Base-by-base conservation (phyloP, 2,113 vertebrate species). In the Strix uralensis region DNA sequence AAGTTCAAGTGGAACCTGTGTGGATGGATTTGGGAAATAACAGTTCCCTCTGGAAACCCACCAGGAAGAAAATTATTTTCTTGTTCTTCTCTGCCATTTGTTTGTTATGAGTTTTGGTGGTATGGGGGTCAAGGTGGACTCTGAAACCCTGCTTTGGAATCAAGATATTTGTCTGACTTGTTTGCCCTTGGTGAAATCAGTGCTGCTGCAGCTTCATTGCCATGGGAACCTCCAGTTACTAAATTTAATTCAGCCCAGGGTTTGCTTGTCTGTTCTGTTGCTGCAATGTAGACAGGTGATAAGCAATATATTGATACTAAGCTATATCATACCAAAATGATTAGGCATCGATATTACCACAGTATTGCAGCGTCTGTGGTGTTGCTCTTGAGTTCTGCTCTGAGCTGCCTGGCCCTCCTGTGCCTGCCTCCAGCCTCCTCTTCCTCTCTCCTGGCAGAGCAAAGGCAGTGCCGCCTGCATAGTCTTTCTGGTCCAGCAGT, bases 151-250 rank as follows among this genome's bases (percentile, higher is more conserved):
- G 30, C 59, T 88, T 88, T 82, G 46, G 78, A 92, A 86, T 77
- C 58, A 70, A 80, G 92, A 73, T 77, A 82, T 62, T 92, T 95
- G 58, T 95, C 85, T 94, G 74, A 90, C 94, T 96, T 88, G 34
- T 88, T 96, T 94, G 87, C 92, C 92, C 96, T 86, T 5, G 20
- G 91, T 95, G 87, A 90, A 96, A 90, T 88, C 81, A 77, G 87
- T 84, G 66, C 85, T 96, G 92, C 93, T 96, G 93, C 92, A 73
- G 92, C 81, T 93, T 90, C 87, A 97, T 96, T 97, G 94, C 96
- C 96, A 97, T 96, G 96, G 96, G 96, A 97, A 97, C 96, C 90
- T 95, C 62, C 89, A 88, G 93, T 92, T 96, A 65, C 93, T 97
- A 96, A 94, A 97, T 97, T 92, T 94, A 96, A 93, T 96, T 93